Base-by-base conservation (phyloP, 2,888 invertebrate species). In the Pristionchus fissidentatus region DNA sequence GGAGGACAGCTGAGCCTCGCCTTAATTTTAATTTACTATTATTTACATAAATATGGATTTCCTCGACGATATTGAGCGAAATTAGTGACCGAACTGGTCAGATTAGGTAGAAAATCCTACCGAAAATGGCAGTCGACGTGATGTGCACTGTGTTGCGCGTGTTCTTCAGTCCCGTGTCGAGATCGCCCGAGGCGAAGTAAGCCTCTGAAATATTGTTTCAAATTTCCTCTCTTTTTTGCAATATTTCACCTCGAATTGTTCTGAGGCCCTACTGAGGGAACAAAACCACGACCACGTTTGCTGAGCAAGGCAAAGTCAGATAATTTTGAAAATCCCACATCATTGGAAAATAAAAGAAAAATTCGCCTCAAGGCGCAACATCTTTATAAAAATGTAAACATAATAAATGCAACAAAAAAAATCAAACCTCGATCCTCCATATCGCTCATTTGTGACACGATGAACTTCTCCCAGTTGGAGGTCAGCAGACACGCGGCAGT, bases 391-490 rank as follows among this genome's bases (percentile, higher is more conserved):
- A n/a, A n/a, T n/a, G n/a, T n/a, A n/a, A n/a, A n/a, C n/a, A n/a
- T n/a, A n/a, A n/a, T n/a, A n/a, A n/a, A n/a, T n/a, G n/a, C n/a
- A n/a, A n/a, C n/a, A n/a, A 49, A n/a, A n/a, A n/a, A n/a, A 66
- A 66, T 15, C 46, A 8, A 3, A 49, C 75, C 19, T 77, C 49
- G 46, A 32, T 77, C 75, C 75, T 77, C 75, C 70, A 70, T 70
- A n/a, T 77, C 75, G 49, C 49, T 77, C 75, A 77, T 49, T 41
- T 77, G 75, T 1, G 46, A 26, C 49, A 77, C 49, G 46, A 77
- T 49, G 35, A 49, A 77, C 75, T 77, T 77, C 49, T 77, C 75
- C 75, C 75, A 77, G 35, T 77, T 77, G 15, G 75, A 77, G 46
- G 49, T 35, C 4, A 52, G 49, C 8, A 46, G 41, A 32, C 49